Conservation (phyloP, 2,888 invertebrate species). For the Oxyteleia sp. region DNA sequence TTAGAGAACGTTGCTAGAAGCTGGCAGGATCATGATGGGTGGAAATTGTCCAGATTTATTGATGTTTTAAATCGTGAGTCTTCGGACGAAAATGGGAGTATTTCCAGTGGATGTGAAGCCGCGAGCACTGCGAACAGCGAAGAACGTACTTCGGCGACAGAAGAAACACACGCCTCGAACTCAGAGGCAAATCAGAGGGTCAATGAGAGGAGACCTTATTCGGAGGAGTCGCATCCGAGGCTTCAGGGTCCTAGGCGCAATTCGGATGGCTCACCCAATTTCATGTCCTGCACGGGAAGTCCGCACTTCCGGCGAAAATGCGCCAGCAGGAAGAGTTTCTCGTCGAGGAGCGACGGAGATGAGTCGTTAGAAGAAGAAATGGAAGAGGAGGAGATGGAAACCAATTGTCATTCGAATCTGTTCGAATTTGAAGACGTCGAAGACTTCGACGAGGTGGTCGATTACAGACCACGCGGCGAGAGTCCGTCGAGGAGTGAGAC, state of each 20-base stretch:
- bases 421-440: constrained; percentile 85
- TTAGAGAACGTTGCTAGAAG: constrained; percentile 84
- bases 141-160: constrained; percentile 83
- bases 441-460: too few species aligned
- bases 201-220: constrained; percentile 41
- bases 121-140: constrained; percentile 90
- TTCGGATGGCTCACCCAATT: constrained; percentile 85
- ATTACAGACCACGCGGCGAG: constrained; percentile 85
- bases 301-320: constrained; percentile 82
- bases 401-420: constrained; percentile 74
- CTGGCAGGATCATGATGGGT: constrained; percentile 86
- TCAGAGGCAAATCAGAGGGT: constrained; percentile 56
- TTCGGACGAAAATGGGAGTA: constrained; percentile 87
- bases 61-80: constrained; percentile 85
- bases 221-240: constrained; percentile 64
- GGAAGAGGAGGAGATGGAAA: constrained; percentile 73
- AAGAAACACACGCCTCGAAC: constrained; percentile 79
- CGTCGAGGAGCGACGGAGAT: constrained; percentile 81
- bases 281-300: constrained; percentile 85
- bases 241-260: constrained; percentile 81
- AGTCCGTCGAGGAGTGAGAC: constrained; percentile 76
- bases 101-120: constrained; percentile 94
- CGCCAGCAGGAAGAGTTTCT: constrained; percentile 77
- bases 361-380: constrained; percentile 81
- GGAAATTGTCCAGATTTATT: constrained; percentile 84